Percentiles rank a stretch among this genome's conserved stretches.
These are phyloP conservation scores for Aethina tumida DNA, from an alignment of 1,140 invertebrate genomes.

Conservation along the genomic window DNA sequence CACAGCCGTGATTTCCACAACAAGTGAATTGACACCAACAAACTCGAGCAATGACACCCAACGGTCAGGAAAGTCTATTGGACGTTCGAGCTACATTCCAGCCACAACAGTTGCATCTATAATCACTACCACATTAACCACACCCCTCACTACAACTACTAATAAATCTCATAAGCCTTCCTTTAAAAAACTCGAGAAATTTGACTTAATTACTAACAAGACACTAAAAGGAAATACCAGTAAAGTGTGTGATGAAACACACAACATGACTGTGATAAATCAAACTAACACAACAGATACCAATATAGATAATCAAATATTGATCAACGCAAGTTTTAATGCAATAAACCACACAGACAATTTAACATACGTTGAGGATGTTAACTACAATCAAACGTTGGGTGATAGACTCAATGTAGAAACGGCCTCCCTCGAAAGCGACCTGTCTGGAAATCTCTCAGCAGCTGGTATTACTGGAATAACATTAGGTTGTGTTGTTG, in stretches of 20 bases:
- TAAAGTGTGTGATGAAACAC: conserved; percentile 7
- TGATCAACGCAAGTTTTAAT: conserved; percentile 21
- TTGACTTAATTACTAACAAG: conserved; percentile 8
- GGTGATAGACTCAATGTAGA: conserved; percentile 11
- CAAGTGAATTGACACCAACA: conserved; percentile 5
- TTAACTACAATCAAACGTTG: conserved; percentile 19
- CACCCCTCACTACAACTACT: conserved; percentile 5
- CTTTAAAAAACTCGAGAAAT: conserved; percentile 11
- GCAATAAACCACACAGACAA: conserved; percentile 25
- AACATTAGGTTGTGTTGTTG: conserved; percentile 54
- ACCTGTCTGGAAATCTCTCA: conserved; percentile 37
- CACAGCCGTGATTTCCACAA: conserved; percentile 7
- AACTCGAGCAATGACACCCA: conserved; percentile 8
- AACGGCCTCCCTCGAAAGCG: conserved; percentile 9
- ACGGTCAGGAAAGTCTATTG: conserved; percentile 5
- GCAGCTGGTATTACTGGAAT: conserved; percentile 63
- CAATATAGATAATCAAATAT: conserved; percentile 19
- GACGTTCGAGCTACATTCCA: conserved; percentile 14
- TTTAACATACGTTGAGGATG: conserved; percentile 22
- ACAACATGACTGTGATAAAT: conserved; percentile 30
- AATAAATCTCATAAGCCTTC: conserved; percentile 13
- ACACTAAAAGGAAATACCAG: conserved; percentile 11
- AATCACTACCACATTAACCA: neutral
- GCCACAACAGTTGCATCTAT: conserved; percentile 11
- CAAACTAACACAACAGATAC: conserved; percentile 16